A percentile compares a stretch with the other conserved stretches of the same genome.
Evolutionary conservation across 1,140 invertebrate species (phyloP).

Genomic region (Muscidifurax raptorellus): DNA sequence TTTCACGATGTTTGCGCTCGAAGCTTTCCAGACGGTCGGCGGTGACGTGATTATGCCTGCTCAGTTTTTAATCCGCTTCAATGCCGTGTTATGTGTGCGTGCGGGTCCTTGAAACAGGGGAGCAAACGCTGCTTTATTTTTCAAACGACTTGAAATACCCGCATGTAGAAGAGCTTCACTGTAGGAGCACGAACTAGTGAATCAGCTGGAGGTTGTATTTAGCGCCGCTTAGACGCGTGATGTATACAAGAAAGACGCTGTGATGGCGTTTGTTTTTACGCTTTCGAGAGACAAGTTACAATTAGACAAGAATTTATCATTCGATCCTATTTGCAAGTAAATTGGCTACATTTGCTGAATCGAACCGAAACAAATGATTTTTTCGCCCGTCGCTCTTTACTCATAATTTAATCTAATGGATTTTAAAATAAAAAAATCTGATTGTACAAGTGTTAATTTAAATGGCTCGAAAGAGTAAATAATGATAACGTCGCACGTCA

Average conservation of each 20-base stretch:
- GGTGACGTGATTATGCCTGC: not conserved
- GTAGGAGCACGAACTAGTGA: not conserved
- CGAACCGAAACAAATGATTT: too few species aligned
- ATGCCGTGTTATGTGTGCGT: not conserved
- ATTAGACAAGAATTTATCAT: not conserved
- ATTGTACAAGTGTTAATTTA: not conserved
- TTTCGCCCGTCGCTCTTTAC: too few species aligned
- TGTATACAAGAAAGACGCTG: not conserved
- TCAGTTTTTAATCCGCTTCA: not conserved
- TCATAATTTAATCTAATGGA: not conserved
- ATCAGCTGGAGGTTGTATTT: constrained; percentile 2
- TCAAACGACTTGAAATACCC: constrained; percentile 32
- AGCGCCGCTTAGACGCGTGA: not conserved
- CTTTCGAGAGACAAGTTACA: not conserved
- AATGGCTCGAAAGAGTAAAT: not conserved
- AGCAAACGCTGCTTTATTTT: not conserved
- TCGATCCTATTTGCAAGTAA: not conserved
- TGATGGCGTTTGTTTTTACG: too few species aligned
- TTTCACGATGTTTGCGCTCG: not conserved
- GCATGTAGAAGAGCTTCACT: not conserved
- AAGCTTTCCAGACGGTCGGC: not conserved
- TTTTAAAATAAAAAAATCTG: not conserved
- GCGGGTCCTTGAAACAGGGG: not conserved
- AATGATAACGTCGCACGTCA: not conserved
- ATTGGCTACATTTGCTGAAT: too few species aligned